A percentile compares a stretch with the other conserved stretches of the same genome.
Evolutionary conservation across 2,797 vertebrate genomes (phyloP).

Genomic region (Triplophysa yarkandensis): DNA sequence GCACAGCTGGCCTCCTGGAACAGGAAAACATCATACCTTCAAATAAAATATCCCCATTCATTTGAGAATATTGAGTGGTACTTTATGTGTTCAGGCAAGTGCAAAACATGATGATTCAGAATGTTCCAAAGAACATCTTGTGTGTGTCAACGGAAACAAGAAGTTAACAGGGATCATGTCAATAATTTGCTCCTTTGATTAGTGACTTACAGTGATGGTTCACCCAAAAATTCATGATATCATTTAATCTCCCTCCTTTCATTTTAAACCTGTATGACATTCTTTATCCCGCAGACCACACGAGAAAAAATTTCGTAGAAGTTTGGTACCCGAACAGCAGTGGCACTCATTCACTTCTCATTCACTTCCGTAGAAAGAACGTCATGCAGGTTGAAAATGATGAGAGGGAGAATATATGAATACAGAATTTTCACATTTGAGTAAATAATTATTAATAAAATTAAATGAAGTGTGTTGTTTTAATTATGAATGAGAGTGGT

Average conservation of each 20-base stretch:
- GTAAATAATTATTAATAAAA: not conserved
- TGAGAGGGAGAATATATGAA: too few species aligned
- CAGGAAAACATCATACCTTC: not conserved
- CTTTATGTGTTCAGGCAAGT: not conserved
- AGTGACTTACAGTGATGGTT: not conserved
- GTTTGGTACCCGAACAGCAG: too few species aligned
- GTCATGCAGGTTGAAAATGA: too few species aligned
- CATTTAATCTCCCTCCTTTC: not conserved
- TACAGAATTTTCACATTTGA: too few species aligned
- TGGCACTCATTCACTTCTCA: too few species aligned
- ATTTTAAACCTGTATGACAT: too few species aligned
- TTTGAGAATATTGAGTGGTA: not conserved
- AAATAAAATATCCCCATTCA: not conserved
- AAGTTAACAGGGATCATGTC: not conserved
- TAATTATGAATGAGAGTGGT: not conserved
- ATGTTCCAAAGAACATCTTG: not conserved
- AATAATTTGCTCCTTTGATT: not conserved
- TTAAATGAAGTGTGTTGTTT: not conserved
- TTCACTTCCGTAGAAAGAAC: too few species aligned
- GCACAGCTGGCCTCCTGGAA: constrained; percentile 87
- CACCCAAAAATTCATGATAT: not conserved
- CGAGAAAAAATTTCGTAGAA: too few species aligned
- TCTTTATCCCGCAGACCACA: too few species aligned
- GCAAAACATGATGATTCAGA: not conserved
- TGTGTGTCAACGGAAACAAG: not conserved